Evolutionary conservation across 2,113 vertebrate genomes (phyloP), one percentile per base, ranked within the genome.

Genomic region (Sinocyclocheilus anshuiensis): DNA sequence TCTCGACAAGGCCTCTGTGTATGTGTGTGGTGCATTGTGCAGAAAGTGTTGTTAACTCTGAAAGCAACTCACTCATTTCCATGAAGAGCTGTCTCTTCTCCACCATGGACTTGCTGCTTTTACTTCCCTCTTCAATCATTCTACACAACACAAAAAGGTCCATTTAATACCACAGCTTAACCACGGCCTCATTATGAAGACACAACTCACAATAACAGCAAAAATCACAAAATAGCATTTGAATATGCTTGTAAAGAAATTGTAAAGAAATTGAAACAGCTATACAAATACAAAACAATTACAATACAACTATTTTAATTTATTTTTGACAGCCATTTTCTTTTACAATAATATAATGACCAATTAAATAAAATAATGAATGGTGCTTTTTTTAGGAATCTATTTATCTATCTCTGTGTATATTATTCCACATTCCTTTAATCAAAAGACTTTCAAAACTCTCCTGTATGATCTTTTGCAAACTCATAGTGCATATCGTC

Each of bases 71-170:
- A 99, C 98, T 98, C 97, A 99, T 99, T 86, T 99, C 98, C 97
- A 99, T 97, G 95, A 99, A 99, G 92, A 99, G 97, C 95, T 99
- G 98, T 63, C 98, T 97, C 96, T 99, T 99, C 95, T 99, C 98
- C 53, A 97, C 97, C 96, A 96, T 97, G 84, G 96, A 96, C 94
- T 98, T 98, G 81, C 94, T 92, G 94, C 95, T 96, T 92, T 97
- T 98, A 79, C 97, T 96, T 90, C 97, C 96, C 93, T 99, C 98
- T 93, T 99, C 98, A 94, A 99, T 99, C 98, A 99, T 99, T 74
- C 98, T 99, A 92, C 33, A 90, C 83, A 89, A 67, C 91, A 89
- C 89, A 92, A 93, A 84, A 90, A 83, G 39, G 42, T 16, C 26
- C 16, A 36, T 63, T 85, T 59, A 80, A 59, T 78, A 79, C 15